These are phyloP conservation scores for Callocephalon fimbriatum DNA, from an alignment of 2,113 vertebrate species.

Conservation along the genomic window DNA sequence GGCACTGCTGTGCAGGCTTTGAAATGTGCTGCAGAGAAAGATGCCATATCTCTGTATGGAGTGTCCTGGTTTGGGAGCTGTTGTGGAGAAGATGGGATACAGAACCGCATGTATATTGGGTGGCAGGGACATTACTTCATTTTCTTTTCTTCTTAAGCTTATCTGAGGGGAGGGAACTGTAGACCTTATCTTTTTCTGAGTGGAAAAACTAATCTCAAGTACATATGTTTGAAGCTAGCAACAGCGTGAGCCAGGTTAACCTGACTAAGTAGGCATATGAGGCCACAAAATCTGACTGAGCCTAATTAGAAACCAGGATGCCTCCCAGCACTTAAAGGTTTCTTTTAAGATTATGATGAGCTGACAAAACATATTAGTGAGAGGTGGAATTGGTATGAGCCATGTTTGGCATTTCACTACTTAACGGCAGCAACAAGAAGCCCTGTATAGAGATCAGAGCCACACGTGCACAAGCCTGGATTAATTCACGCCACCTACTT, in stretches of 20 bases:
- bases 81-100: background rate
- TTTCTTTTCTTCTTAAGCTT: slow-evolving; percentile 15
- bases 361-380: slow-evolving; percentile 42
- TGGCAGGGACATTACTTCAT: background rate
- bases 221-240: background rate
- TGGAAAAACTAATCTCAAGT: slow-evolving; percentile 34
- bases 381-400: background rate
- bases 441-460: background rate
- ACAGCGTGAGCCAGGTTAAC: background rate
- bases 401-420: background rate
- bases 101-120: background rate
- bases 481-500: background rate
- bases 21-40: background rate
- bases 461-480: rapidly evolving
- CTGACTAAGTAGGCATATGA: background rate
- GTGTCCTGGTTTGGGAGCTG: background rate
- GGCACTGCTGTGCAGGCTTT: background rate
- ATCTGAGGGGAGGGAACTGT: slow-evolving; percentile 4
- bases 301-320: slow-evolving; percentile 10
- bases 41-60: background rate
- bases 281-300: background rate
- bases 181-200: background rate
- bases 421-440: background rate
- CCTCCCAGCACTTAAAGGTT: slow-evolving; percentile 19
- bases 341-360: slow-evolving; percentile 42